Base-by-base conservation (phyloP, 92 coral and sea anemone genomes). In the Umimayanthus chanpuru region DNA sequence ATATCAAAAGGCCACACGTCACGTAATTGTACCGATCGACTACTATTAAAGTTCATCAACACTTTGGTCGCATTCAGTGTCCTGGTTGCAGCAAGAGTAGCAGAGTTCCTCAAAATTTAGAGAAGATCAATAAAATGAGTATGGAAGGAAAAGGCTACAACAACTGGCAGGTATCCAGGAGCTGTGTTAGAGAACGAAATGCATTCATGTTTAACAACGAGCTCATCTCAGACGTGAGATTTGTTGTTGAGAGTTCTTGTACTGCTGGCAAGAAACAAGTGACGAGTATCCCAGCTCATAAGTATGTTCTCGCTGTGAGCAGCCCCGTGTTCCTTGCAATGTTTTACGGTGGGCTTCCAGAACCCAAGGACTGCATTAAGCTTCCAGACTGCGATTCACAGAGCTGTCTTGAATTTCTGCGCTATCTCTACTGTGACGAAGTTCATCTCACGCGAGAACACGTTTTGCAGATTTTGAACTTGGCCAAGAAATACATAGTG, bases 271-370 rank as follows among this genome's bases (percentile, higher is more conserved):
- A 47, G 30, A 85, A 75, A 9, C 36, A 61, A 16, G 89, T 92
- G 25, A 82, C 81, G 29, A 29, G n/a, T 41, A 85, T 94, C 30
- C 98, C 98, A 9, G 95, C 98, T 50, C 96, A 93, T 72, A 93
- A 94, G 73, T 93, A 89, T 49, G 91, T 93, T 70, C 91, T 96
- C 26, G 96, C 95, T 0, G 90, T 91, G 3, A 92, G 94, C 84
- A 96, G 98, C 38, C 98, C 98, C 7, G 95, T 94, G 0, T 93
- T 96, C 68, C 89, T 93, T 39, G 94, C 96, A 16, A 92, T 93
- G 98, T 81, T 94, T 53, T 92, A 91, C 58, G 94, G 95, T 53
- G 76, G 91, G 9, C 44, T 92, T 41, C 81, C 92, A 9, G 91
- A 86, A 43, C 74, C 65, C 65, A 91, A 87, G 15, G 47, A 87